Evolutionary conservation across 2,888 invertebrate species (phyloP).

Genomic region (Onthophagus sagittarius): DNA sequence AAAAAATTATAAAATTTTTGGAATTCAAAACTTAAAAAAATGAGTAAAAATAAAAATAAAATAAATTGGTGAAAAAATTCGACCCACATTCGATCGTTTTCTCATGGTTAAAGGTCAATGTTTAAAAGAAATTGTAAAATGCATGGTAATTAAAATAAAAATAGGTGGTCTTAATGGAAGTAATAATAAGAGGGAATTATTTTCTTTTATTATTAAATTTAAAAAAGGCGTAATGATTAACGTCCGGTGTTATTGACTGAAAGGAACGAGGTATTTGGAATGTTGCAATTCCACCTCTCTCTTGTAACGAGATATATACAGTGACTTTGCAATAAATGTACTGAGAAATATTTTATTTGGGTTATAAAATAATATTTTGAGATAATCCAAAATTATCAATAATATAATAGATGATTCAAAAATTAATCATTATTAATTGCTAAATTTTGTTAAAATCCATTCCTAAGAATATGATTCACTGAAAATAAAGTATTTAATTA

Average conservation of each 20-base stretch:
- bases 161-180: too few relatives aligned
- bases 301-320: neutral
- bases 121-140: too few relatives aligned
- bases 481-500: too few relatives aligned
- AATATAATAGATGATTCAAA: too few relatives aligned
- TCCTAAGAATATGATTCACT: too few relatives aligned
- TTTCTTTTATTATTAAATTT: neutral
- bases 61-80: too few relatives aligned
- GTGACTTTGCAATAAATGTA: neutral
- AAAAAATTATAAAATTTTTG: neutral
- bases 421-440: too few relatives aligned
- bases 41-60: neutral
- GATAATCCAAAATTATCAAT: neutral
- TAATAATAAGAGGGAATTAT: too few relatives aligned
- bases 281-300: neutral
- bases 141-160: too few relatives aligned
- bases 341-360: neutral
- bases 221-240: neutral
- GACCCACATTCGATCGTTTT: too few relatives aligned
- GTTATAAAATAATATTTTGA: neutral
- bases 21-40: neutral
- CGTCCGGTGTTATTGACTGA: neutral
- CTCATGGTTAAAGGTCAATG: too few relatives aligned
- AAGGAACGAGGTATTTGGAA: neutral
- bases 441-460: too few relatives aligned